phyloP scores from a whole-genome alignment of 1,140 invertebrate species.

The Lerema accius region DNA sequence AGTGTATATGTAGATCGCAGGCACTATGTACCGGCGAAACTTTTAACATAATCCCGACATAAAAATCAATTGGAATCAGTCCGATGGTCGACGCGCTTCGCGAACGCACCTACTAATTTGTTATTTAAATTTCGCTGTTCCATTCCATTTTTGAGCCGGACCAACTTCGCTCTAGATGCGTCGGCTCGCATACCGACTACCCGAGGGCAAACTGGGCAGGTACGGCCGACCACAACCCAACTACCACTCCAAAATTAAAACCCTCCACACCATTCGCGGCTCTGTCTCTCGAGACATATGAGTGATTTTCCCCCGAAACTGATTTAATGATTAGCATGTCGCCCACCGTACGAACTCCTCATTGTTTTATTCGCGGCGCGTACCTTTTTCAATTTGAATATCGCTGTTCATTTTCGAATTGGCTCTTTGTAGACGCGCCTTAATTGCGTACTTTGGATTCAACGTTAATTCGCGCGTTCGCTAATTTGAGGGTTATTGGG shows the following conservation, averaged over 20 bases:
- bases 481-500: conserved; percentile 79
- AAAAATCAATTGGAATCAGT: conserved; percentile 44
- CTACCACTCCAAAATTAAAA: conserved; percentile 14
- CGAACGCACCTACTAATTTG: conserved; percentile 73
- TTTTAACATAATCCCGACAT: conserved; percentile 45
- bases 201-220: conserved; percentile 54
- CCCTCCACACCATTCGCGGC: conserved; percentile 31
- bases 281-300: conserved; percentile 18
- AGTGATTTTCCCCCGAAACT: conserved; percentile 15
- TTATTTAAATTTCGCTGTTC: conserved; percentile 75
- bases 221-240: conserved; percentile 34
- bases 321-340: conserved; percentile 36
- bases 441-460: conserved; percentile 81
- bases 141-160: conserved; percentile 66
- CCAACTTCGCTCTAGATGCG: conserved; percentile 51
- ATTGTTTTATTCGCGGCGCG: conserved; percentile 76
- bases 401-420: conserved; percentile 78
- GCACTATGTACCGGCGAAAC: conserved; percentile 28
- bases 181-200: conserved; percentile 52
- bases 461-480: conserved; percentile 73
- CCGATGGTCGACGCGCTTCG: conserved; percentile 64
- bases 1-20: conserved; percentile 6
- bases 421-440: conserved; percentile 72
- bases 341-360: conserved; percentile 40
- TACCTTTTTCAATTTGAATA: conserved; percentile 80